Percentiles rank a stretch among this genome's conserved stretches.
These are phyloP conservation scores for Periplaneta americana DNA, from an alignment of 1,140 invertebrate species.

Conservation along the genomic window DNA sequence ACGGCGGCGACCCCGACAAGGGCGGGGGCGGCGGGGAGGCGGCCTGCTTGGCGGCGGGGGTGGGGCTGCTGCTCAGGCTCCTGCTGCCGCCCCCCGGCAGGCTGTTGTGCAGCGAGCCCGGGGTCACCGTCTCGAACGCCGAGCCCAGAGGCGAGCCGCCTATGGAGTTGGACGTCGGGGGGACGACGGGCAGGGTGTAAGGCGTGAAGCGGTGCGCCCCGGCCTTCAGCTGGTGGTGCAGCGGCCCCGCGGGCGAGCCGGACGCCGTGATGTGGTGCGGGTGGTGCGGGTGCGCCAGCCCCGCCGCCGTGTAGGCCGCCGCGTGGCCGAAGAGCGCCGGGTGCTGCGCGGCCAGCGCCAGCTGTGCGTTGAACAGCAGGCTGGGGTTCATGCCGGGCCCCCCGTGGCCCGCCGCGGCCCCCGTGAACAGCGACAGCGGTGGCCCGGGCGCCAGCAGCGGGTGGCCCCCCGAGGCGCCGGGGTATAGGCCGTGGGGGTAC, in stretches of 20 bases:
- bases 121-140: constrained; percentile 80
- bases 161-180: constrained; percentile 34
- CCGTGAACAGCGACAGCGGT: constrained; percentile 38
- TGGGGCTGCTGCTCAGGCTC: neutral
- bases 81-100: constrained; percentile 18
- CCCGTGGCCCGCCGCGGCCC: constrained; percentile 47
- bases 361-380: constrained; percentile 75
- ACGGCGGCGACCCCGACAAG: neutral
- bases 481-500: constrained; percentile 73
- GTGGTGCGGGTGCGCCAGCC: constrained; percentile 43
- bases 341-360: constrained; percentile 74
- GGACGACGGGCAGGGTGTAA: constrained; percentile 62
- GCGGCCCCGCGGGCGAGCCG: constrained; percentile 33
- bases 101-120: constrained; percentile 40
- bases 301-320: constrained; percentile 49
- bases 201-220: constrained; percentile 75
- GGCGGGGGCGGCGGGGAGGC: constrained; percentile 3
- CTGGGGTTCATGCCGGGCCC: constrained; percentile 58
- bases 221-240: constrained; percentile 46
- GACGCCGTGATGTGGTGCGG: constrained; percentile 44
- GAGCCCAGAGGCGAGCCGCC: constrained; percentile 57
- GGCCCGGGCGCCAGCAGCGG: constrained; percentile 59
- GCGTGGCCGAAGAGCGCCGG: constrained; percentile 63
- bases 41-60: neutral
- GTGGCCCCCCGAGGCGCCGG: constrained; percentile 40